These are phyloP conservation scores for Plebejus anna DNA, from an alignment of 2,888 invertebrate species.

Conservation along the genomic window DNA sequence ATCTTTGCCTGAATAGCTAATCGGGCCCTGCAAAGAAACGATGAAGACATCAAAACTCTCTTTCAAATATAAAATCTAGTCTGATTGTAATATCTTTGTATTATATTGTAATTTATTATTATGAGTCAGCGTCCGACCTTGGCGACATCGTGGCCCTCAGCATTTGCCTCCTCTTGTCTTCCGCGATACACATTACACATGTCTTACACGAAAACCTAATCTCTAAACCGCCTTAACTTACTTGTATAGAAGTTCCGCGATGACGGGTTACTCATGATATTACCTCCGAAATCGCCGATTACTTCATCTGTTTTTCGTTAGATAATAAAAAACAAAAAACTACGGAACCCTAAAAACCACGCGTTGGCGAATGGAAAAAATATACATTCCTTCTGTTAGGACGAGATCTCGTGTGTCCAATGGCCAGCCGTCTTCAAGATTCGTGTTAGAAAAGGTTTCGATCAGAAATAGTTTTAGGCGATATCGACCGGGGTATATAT, in stretches of 20 bases:
- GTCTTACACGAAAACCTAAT: conserved; percentile 3
- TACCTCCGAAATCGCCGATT: background rate
- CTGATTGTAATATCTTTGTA: background rate
- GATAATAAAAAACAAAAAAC: background rate
- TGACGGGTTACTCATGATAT: background rate
- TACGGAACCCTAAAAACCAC: background rate
- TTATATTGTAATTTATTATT: background rate
- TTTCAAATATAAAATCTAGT: background rate
- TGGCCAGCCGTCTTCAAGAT: background rate
- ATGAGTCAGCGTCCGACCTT: background rate
- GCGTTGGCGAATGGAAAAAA: background rate
- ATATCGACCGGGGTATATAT: too few species aligned
- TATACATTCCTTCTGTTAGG: background rate
- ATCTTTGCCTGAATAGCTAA: too few species aligned
- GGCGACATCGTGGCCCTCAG: background rate
- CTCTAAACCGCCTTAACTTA: background rate
- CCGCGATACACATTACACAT: background rate
- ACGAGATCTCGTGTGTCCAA: background rate
- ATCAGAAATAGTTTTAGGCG: too few species aligned
- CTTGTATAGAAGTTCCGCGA: background rate
- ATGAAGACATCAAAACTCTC: background rate
- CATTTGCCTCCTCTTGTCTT: background rate
- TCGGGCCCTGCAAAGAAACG: too few species aligned
- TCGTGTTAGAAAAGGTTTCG: background rate
- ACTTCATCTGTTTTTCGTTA: background rate